These are phyloP conservation scores for Neocloeon triangulifer DNA, from an alignment of 1,140 invertebrate species.

Conservation along the genomic window DNA sequence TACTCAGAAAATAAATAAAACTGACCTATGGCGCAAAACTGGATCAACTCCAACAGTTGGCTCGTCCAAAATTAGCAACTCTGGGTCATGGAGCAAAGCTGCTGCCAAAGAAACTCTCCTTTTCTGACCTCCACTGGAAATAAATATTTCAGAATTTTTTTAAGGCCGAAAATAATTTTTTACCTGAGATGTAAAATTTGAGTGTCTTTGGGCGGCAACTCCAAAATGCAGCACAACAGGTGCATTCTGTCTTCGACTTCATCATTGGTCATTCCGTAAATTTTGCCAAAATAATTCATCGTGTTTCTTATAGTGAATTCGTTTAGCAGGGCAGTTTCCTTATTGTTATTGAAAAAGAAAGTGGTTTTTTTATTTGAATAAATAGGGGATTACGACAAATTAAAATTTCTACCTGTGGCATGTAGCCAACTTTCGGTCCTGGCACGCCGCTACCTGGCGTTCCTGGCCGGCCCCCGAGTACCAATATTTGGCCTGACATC, in stretches of 20 bases:
- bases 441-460: constrained; percentile 17
- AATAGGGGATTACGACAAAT: too few relatives aligned
- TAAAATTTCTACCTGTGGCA: constrained; percentile 7
- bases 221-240: constrained; percentile 9
- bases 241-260: constrained; percentile 17
- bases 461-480: constrained; percentile 18
- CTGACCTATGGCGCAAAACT: constrained; percentile 20
- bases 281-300: constrained; percentile 25
- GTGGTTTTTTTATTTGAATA: constrained; percentile 2
- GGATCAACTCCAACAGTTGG: constrained; percentile 28
- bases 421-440: constrained; percentile 16
- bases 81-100: constrained; percentile 68
- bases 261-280: constrained; percentile 20
- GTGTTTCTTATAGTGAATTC: constrained; percentile 29
- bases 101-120: constrained; percentile 69
- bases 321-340: constrained; percentile 22
- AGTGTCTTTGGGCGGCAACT: constrained; percentile 10
- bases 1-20: constrained; percentile 1
- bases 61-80: constrained; percentile 52
- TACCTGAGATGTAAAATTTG: constrained; percentile 10
- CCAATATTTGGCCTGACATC: not conserved
- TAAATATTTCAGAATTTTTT: too few relatives aligned
- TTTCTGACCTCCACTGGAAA: constrained; percentile 60
- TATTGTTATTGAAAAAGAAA: too few relatives aligned
- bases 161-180: too few relatives aligned